Evolutionary conservation across 30 jellyfish, hydroid and myxozoan genomes (phyloP), one percentile per base, ranked within the genome.

Genomic region (Cassiopea andromeda): DNA sequence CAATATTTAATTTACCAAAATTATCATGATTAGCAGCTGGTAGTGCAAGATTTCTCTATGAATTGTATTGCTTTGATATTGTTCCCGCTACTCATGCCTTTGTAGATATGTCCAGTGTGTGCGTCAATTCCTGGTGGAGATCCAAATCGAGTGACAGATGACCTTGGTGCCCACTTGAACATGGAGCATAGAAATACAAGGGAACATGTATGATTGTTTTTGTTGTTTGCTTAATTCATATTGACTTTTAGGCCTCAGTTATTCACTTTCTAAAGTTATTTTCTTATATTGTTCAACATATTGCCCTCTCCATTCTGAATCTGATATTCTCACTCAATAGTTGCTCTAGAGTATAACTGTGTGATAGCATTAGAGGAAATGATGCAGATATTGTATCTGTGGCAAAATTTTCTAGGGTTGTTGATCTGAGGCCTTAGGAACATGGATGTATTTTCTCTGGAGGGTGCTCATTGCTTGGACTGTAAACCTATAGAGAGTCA

Each of bases 51-150:
- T 27, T 27, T 27, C 38, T 27, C 38, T 27, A 27, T 27, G 38
- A 27, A 27, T 27, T 27, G 38, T 27, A 27, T 27, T 27, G 38
- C 38, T 27, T 27, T 27, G 38, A 27, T 14, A 58, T 58, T 58
- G 14, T 58, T 58, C 68, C 68, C 14, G 14, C 44, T 75, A 48
- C 27, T 75, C 48, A 1, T 17, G 44, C 45, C 69, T 2, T 84
- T 45, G 17, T 77, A 96, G 99, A 96, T 96, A n/a, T 96, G 99
- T 54, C 99, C 99, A 45, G 97, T 96, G 48, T 96, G 99, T 85
- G 99, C 99, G 59, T 97, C 99, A 15, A 48, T 89, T 60, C 99
- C 99, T 1, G 99, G 99, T 83, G 99, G 99, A 44, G 99, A 96
- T 78, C 99, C 99, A 43, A 91, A 96, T 75, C 96, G 96, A 78